Base-by-base conservation (phyloP, 2,797 vertebrate genomes). In the Ambastaia sidthimunki region DNA sequence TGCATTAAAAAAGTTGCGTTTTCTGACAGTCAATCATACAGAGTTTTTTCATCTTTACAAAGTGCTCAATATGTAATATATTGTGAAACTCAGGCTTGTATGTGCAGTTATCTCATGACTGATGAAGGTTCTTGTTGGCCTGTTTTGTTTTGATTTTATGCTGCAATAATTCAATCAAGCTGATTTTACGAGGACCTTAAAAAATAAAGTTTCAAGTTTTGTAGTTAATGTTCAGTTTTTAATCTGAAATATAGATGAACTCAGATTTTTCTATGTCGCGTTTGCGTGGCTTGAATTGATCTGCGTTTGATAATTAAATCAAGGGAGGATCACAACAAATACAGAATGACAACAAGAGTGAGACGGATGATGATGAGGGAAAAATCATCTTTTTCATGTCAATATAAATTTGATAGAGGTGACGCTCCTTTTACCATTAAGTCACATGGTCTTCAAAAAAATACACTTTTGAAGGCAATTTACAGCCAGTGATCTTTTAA, bases 161-260 rank as follows among this genome's bases (percentile, higher is more conserved):
- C 13, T 15, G 28, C 54, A 55, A 76, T 76, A 70, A 62, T 25
- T 55, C 41, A 16, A 71, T 75, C 28, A n/a, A n/a, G 7, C 44
- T 47, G 67, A 31, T 44, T 28, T 52, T 50, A 31, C 52, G 52
- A 55, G 54, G 52, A 21, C 48, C 41, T 57, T 9, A n/a, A n/a
- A 18, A n/a, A 34, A 63, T n/a, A 1, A 37, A 15, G 28, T 34
- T 75, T 75, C 12, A 66, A 18, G 28, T 52, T 71, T 78, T 70
- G 9, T 47, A 44, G 28, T 70, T 73, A 80, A 67, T 80, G 65
- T 84, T 78, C 12, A 47, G 70, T 78, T 79, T 75, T 78, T 69
- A 62, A 84, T 84, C 66, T 75, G 47, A 75, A 71, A 57, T 67
- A 75, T 55, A 63, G 62, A 84, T 79, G 52, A 71, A 57, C 55